Conservation (phyloP, 2,888 invertebrate genomes). For the Apodemia mormo region DNA sequence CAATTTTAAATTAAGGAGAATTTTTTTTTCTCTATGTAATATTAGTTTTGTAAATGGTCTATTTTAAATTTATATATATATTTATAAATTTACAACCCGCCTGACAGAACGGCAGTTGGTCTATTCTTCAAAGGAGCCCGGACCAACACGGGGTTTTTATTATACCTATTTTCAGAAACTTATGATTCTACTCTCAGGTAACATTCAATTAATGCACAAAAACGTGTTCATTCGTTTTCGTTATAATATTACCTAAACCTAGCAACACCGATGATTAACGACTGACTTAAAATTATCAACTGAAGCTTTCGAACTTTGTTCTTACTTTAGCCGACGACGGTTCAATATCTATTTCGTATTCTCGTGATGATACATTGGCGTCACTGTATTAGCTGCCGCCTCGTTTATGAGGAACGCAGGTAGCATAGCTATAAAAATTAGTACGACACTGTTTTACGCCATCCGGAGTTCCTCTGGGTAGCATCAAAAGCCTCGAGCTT, state of each 20-base stretch:
- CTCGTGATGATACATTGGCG: slow-evolving; percentile 17
- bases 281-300: not conserved
- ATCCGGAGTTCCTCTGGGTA: slow-evolving; percentile 30
- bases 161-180: not conserved
- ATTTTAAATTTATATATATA: too few species aligned
- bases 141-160: too few species aligned
- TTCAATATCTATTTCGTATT: not conserved
- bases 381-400: slow-evolving; percentile 26
- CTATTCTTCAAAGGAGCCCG: too few species aligned
- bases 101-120: too few species aligned
- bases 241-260: not conserved
- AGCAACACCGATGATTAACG: slow-evolving; percentile 10
- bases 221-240: not conserved
- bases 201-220: not conserved
- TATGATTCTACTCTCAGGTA: not conserved
- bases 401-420: slow-evolving; percentile 48
- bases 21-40: too few species aligned
- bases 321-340: not conserved
- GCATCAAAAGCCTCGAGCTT: not conserved
- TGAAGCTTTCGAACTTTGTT: not conserved
- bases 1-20: too few species aligned
- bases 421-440: slow-evolving; percentile 50
- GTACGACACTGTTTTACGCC: slow-evolving; percentile 36
- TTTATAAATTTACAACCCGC: too few species aligned
- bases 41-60: too few species aligned